Evolutionary conservation across 1,140 invertebrate genomes (phyloP).

Genomic region (Piezodorus guildinii): DNA sequence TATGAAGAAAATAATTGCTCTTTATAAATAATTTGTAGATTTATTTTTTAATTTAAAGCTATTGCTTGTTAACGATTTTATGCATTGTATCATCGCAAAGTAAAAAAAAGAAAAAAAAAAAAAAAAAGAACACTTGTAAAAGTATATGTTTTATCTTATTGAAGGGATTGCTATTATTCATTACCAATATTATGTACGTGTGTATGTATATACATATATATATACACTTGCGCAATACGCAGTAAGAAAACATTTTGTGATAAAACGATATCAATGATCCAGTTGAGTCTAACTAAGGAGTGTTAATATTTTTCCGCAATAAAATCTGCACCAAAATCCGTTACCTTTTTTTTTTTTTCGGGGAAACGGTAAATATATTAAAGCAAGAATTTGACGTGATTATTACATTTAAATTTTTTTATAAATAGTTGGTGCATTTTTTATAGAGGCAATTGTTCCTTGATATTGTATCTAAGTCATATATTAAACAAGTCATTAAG

Average conservation of each 20-base stretch:
- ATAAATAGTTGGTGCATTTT: conserved; percentile 3
- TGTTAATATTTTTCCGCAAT: not conserved
- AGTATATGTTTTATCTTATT: conserved; percentile 8
- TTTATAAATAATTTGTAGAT: conserved; percentile 24
- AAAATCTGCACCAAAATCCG: not conserved
- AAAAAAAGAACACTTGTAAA: conserved; percentile 4
- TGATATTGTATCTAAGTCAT: conserved; percentile 24
- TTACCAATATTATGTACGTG: too few species aligned
- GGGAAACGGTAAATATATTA: not conserved
- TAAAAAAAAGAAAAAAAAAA: conserved; percentile 11
- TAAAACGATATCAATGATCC: not conserved
- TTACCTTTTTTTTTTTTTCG: too few species aligned
- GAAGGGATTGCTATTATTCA: not conserved
- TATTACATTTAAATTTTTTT: conserved; percentile 8
- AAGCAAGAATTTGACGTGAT: not conserved
- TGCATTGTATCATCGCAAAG: conserved; percentile 10
- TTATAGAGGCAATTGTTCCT: conserved; percentile 21
- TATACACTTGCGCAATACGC: not conserved
- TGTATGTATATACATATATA: not conserved
- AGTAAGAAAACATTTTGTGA: conserved; percentile 2
- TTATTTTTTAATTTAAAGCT: conserved; percentile 22
- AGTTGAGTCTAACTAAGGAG: not conserved
- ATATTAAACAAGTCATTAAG: conserved; percentile 6
- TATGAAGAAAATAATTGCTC: conserved; percentile 20
- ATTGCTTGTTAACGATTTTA: conserved; percentile 20